These are phyloP conservation scores for Spea hammondii DNA, from an alignment of 2,797 vertebrate genomes.

Conservation along the genomic window DNA sequence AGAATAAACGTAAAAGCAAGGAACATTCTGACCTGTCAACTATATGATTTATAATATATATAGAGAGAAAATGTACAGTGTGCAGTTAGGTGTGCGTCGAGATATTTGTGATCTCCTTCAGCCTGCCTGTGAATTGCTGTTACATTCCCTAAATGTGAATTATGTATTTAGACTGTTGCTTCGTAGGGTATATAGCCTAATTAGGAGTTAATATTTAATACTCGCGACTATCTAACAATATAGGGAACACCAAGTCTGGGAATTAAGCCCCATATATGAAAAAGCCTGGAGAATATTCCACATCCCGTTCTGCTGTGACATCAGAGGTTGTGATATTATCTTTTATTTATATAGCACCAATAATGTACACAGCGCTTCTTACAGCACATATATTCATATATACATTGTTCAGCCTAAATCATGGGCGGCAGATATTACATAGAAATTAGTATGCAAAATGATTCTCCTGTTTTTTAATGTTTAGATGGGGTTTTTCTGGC, in stretches of 20 bases:
- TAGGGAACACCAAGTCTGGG: background rate
- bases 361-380: too few relatives aligned
- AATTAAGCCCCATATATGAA: background rate
- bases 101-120: slow-evolving; percentile 7
- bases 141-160: background rate
- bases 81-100: background rate
- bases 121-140: slow-evolving; percentile 5
- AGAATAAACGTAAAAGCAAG: slow-evolving; percentile 18
- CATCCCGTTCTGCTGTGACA: background rate
- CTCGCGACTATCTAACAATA: background rate
- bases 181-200: background rate
- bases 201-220: background rate
- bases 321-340: background rate
- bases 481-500: too few relatives aligned
- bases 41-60: slow-evolving; percentile 27
- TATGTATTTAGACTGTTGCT: background rate
- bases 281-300: background rate
- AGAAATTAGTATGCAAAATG: too few relatives aligned
- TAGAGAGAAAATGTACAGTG: slow-evolving; percentile 11
- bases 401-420: too few relatives aligned
- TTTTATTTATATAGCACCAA: too few relatives aligned
- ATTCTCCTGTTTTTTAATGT: too few relatives aligned
- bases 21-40: slow-evolving; percentile 11
- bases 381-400: too few relatives aligned
- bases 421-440: too few relatives aligned